Conservation (phyloP, 2,797 vertebrate species). For the Luscinia megarhynchos region DNA sequence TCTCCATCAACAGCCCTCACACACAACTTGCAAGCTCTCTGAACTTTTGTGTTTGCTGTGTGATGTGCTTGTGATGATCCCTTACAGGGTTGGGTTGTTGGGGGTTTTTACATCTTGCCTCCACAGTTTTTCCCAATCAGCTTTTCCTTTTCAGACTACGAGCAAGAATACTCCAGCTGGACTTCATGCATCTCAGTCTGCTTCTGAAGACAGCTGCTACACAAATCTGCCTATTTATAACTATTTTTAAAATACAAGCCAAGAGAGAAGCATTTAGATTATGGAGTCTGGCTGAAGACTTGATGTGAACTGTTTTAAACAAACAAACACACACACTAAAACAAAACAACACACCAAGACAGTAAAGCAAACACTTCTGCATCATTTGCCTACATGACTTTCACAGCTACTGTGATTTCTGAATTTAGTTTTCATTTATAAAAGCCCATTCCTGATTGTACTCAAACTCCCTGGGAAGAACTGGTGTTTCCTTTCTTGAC, state of each 20-base stretch:
- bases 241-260: neutral
- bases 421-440: neutral
- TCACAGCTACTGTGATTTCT: neutral
- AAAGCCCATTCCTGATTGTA: neutral
- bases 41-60: neutral
- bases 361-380: neutral
- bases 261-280: neutral
- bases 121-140: neutral
- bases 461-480: neutral
- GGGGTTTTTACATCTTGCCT: neutral
- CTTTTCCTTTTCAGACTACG: neutral
- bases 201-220: neutral
- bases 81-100: neutral
- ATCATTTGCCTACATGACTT: neutral
- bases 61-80: neutral
- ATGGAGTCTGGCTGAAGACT: neutral
- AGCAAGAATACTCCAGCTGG: neutral
- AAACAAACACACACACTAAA: neutral
- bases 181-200: neutral
- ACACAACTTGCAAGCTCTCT: neutral
- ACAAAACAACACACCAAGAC: neutral
- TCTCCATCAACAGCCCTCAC: neutral
- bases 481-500: neutral
- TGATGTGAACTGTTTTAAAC: neutral
- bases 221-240: neutral